These are phyloP conservation scores for Dicyrtoma fusca DNA, from an alignment of 2,888 invertebrate genomes.

Conservation along the genomic window DNA sequence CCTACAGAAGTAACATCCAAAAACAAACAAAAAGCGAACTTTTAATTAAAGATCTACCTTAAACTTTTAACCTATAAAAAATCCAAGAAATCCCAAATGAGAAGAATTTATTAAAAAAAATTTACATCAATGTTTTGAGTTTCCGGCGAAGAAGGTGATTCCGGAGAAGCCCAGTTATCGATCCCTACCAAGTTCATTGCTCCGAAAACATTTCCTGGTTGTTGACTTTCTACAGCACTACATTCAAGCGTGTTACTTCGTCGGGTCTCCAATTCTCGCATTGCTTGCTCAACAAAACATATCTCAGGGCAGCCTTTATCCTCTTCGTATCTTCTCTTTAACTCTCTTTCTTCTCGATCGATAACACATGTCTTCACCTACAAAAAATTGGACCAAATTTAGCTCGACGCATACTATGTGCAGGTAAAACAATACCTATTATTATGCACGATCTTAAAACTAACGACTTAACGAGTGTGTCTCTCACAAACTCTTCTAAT, in stretches of 20 bases:
- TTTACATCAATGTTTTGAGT: no score
- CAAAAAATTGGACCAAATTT: constrained; percentile 54
- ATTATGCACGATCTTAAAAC: no score
- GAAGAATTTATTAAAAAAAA: no score
- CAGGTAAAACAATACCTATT: no score
- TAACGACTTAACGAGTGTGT: no score
- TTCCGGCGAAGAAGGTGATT: neutral
- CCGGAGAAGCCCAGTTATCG: neutral
- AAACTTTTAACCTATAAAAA: no score
- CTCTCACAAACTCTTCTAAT: constrained; percentile 24
- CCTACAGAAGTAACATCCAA: no score
- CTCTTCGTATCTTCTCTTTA: constrained; percentile 65
- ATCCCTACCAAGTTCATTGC: constrained; percentile 5
- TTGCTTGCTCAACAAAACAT: constrained; percentile 82
- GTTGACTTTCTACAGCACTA: neutral
- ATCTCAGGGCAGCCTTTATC: constrained; percentile 76
- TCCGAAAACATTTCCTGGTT: constrained; percentile 3
- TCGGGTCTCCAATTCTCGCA: constrained; percentile 63
- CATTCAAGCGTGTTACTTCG: constrained; percentile 13
- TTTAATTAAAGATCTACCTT: no score
- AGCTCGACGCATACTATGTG: no score
- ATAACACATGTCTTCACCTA: constrained; percentile 71
- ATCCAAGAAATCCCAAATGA: no score
- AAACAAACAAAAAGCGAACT: no score
- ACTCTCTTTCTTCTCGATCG: constrained; percentile 72